These are phyloP conservation scores for Atlantisia rogersi DNA, from an alignment of 2,113 vertebrate species.

Conservation along the genomic window DNA sequence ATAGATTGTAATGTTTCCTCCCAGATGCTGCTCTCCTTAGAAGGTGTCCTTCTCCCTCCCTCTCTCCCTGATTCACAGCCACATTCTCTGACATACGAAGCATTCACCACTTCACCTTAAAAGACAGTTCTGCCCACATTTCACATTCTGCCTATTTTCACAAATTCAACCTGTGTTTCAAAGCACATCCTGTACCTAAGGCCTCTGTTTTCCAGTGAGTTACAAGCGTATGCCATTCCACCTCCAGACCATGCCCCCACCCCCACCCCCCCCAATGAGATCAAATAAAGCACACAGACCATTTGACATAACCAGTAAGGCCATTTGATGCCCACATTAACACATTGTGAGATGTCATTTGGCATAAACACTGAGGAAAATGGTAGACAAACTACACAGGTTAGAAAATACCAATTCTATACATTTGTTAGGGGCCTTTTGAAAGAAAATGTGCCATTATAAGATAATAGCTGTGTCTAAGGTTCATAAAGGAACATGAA, in stretches of 20 bases:
- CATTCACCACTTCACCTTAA: background rate
- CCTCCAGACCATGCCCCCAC: background rate
- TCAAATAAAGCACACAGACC: background rate
- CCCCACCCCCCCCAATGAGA: background rate
- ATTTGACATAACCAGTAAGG: background rate
- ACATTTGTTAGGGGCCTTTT: background rate
- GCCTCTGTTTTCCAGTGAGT: background rate
- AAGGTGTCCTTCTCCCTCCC: background rate
- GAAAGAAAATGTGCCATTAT: conserved; percentile 7
- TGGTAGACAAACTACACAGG: background rate
- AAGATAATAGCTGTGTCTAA: conserved; percentile 26
- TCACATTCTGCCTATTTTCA: background rate
- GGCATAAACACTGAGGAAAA: background rate
- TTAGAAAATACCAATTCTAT: background rate
- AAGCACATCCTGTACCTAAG: background rate
- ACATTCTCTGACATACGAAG: background rate
- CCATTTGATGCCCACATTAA: background rate
- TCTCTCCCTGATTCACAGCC: background rate
- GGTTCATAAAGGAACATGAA: conserved; percentile 56
- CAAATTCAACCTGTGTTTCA: background rate
- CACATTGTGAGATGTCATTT: background rate
- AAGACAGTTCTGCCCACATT: background rate
- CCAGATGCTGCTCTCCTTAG: background rate
- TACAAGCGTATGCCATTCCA: background rate
- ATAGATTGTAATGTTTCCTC: background rate